Base-by-base conservation (phyloP, 2,113 vertebrate species). In the Semicossyphus pulcher region DNA sequence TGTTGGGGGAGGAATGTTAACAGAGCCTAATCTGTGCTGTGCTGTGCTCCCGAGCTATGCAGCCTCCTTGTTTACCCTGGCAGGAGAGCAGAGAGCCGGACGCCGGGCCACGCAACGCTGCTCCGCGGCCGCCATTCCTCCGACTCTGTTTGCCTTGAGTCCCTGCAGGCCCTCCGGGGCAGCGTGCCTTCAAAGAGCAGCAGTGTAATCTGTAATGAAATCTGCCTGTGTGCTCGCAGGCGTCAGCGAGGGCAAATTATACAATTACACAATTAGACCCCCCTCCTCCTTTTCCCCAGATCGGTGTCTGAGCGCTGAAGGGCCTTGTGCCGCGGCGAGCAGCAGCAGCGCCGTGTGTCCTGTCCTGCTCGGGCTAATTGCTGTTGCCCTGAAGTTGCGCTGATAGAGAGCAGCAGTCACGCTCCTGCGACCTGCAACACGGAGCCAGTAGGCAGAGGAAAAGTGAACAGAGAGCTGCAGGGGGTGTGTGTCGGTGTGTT, bases 11-110 rank as follows among this genome's bases (percentile, higher is more conserved):
- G 78, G 85, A 81, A 84, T 84, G 78, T 78, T 86, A 86, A 87
- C 85, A 85, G 80, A 80, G 73, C 49, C 81, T 86, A 81, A 90
- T 87, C 83, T 91, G 83, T 84, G 65, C 82, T 84, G 51, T 65
- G 79, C 81, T 77, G 64, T 76, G 83, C 86, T 86, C 58, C 71
- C 10, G 78, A 85, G 86, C 88, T 85, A 82, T 84, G 86, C 86
- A 16, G 80, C 72, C 68, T 74, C 69, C 61, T 52, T 90, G 89
- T 92, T 92, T 91, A 91, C 88, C 80, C 88, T 92, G 89, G 88
- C 91, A 89, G 86, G 66, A 83, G 85, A 91, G 86, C 83, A 89
- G 83, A 89, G 84, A 54, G 82, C 72, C 61, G 84, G 74, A 66
- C 41, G 58, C 64, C 20, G 41, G 80, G 80, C 69, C 80, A 62